Base-by-base conservation (phyloP, 2,797 vertebrate genomes). In the Poecilia gillii region DNA sequence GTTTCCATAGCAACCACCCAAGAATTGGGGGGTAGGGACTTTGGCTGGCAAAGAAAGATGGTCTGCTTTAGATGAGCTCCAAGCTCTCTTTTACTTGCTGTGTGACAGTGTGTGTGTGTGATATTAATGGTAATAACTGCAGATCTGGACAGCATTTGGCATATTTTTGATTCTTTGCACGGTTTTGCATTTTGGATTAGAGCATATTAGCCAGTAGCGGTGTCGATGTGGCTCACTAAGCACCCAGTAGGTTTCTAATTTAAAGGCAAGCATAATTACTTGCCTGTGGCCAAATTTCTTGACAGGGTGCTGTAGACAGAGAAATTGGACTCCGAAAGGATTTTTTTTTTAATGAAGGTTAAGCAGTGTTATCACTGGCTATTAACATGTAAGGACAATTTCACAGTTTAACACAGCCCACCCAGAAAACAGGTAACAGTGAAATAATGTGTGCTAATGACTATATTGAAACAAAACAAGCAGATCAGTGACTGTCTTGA, bases 1-100 rank as follows among this genome's bases (percentile, higher is more conserved):
- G 95, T 96, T 95, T 95, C 95, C 92, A 95, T 95, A 92, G 94
- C 94, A 96, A 96, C 95, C 82, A 73, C 72, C 79, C 81, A 90
- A 84, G 90, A 94, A 92, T 89, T 93, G 91, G 88, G 91, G 91
- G 93, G 89, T 89, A 88, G 93, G 90, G 91, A 84, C 88, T 91
- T 88, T 80, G 41, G 76, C 91, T 88, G 89, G 87, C 82, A 88
- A 84, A 90, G 90, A 94, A 92, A 83, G 87, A 93, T 90, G 86
- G 88, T 84, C 84, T 88, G 73, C 83, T 88, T 91, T 89, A 83
- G 80, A 93, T 85, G 89, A 91, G 72, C 88, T 91, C 81, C 77
- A 51, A 23, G 76, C 74, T 75, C 55, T 72, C 18, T 62, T 20
- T 64, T 36, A 18, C 39, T 47, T 6, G 62, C 23, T 77, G 47